Evolutionary conservation across 35 echinoderm and acorn worm species (phyloP).

Genomic region (Heliocidaris erythrogramma): DNA sequence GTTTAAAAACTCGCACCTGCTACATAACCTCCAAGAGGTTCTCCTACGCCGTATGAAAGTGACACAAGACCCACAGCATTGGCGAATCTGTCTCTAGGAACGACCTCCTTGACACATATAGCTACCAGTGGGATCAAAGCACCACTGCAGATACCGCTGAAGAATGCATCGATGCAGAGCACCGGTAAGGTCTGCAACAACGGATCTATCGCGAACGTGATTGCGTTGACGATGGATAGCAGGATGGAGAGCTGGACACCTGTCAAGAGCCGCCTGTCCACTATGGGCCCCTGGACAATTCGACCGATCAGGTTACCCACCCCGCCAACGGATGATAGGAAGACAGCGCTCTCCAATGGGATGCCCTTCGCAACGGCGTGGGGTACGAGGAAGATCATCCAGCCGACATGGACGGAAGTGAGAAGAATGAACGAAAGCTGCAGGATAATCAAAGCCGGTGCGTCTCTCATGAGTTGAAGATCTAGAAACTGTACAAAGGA

Average conservation of each 20-base stretch:
- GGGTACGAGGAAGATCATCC: conserved; percentile 62
- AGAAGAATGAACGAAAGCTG: conserved; percentile 45
- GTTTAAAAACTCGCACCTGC: neutral
- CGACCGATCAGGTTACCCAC: conserved; percentile 51
- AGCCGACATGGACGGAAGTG: conserved; percentile 46
- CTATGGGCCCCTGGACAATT: conserved; percentile 39
- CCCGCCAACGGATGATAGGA: conserved; percentile 49
- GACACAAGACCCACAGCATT: conserved; percentile 21
- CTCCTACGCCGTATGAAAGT: neutral
- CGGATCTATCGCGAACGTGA: conserved; percentile 36
- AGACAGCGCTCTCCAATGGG: neutral
- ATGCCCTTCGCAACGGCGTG: conserved; percentile 46
- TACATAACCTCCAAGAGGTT: conserved; percentile 40
- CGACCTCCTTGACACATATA: conserved; percentile 32
- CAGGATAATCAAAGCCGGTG: conserved; percentile 9
- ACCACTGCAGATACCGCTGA: conserved; percentile 14
- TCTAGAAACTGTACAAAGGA: conserved; percentile 10
- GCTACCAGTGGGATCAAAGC: conserved; percentile 20
- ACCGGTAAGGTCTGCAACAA: conserved; percentile 8
- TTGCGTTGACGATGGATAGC: conserved; percentile 40
- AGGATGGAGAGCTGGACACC: conserved; percentile 41
- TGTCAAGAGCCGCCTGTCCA: conserved; percentile 15
- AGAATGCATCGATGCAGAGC: neutral
- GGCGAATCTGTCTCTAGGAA: neutral
- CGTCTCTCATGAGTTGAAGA: conserved; percentile 6